phyloP scores from a whole-genome alignment of 2,797 vertebrate genomes.

The Malacoctenus gilli region DNA sequence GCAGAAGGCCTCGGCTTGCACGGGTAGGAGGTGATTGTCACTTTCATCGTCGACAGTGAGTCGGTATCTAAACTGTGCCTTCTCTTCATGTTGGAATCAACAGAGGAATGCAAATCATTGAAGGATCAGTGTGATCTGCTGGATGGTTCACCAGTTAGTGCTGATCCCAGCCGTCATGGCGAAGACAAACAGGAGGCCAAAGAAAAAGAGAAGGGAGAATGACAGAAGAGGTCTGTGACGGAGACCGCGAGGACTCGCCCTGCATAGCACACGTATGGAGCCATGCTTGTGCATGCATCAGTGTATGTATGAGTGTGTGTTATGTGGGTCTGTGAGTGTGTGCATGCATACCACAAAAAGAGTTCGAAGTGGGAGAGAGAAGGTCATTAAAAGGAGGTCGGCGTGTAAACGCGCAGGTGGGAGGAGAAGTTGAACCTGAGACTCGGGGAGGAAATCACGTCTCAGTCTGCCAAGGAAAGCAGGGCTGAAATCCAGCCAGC shows the following conservation, averaged over 20 bases:
- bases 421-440: constrained; percentile 32
- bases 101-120: constrained; percentile 28
- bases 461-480: constrained; percentile 5
- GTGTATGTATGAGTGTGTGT: constrained; percentile 39
- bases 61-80: background rate
- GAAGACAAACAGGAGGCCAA: constrained; percentile 36
- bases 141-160: constrained; percentile 33
- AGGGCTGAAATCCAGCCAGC: constrained; percentile 22
- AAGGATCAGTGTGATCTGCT: constrained; percentile 17
- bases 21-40: constrained; percentile 57
- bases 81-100: constrained; percentile 45
- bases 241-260: constrained; percentile 10
- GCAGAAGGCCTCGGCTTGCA: constrained; percentile 33
- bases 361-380: background rate
- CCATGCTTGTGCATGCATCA: constrained; percentile 16
- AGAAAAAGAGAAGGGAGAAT: constrained; percentile 51
- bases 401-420: constrained; percentile 37
- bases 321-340: constrained; percentile 30
- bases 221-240: constrained; percentile 18
- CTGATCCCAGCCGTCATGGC: constrained; percentile 13
- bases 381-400: constrained; percentile 19
- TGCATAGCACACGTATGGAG: constrained; percentile 11
- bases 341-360: constrained; percentile 19
- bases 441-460: constrained; percentile 13
- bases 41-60: no score